phyloP scores from a whole-genome alignment of 1,140 invertebrate species.

The Drosophila dunni region DNA sequence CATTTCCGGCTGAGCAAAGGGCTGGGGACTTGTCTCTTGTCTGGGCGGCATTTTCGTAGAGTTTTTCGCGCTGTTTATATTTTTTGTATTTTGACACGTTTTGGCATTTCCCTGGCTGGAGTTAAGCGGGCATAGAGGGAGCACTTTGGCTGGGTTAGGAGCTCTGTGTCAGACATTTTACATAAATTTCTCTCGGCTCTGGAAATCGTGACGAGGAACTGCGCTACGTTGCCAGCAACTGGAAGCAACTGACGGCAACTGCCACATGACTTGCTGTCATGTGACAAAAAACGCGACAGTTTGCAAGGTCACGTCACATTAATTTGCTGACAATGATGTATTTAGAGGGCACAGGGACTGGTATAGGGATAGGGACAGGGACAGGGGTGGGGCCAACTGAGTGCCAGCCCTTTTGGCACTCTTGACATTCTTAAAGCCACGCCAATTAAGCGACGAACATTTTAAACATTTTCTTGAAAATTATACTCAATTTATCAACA shows the following conservation, averaged over 20 bases:
- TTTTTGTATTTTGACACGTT: slow-evolving; percentile 81
- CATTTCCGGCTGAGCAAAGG: slow-evolving; percentile 59
- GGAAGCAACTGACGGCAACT: slow-evolving; percentile 35
- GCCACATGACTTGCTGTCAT: slow-evolving; percentile 71
- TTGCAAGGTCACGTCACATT: slow-evolving; percentile 82
- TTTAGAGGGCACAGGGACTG: slow-evolving; percentile 49
- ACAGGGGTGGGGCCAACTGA: slow-evolving; percentile 3
- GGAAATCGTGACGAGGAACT: slow-evolving; percentile 61
- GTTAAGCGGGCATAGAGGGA: not conserved
- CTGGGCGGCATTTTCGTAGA: slow-evolving; percentile 56
- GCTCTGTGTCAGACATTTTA: slow-evolving; percentile 67
- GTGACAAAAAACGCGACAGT: slow-evolving; percentile 80
- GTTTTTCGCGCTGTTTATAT: slow-evolving; percentile 77
- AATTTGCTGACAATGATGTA: slow-evolving; percentile 83
- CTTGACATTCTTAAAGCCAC: slow-evolving; percentile 58
- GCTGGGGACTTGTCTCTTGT: slow-evolving; percentile 1
- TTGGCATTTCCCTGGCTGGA: slow-evolving; percentile 57
- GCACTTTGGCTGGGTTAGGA: slow-evolving; percentile 9
- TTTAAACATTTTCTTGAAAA: slow-evolving; percentile 45
- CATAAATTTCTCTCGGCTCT: slow-evolving; percentile 75
- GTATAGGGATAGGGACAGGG: too few relatives aligned
- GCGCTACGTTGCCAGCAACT: slow-evolving; percentile 42
- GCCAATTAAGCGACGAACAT: slow-evolving; percentile 63
- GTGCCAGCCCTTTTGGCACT: slow-evolving; percentile 3
- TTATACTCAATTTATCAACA: slow-evolving; percentile 44